Percentiles rank a stretch among this genome's conserved stretches.
Evolutionary conservation across 23 tunicate species (phyloP).

Genomic region (Trididemnum miniatum): DNA sequence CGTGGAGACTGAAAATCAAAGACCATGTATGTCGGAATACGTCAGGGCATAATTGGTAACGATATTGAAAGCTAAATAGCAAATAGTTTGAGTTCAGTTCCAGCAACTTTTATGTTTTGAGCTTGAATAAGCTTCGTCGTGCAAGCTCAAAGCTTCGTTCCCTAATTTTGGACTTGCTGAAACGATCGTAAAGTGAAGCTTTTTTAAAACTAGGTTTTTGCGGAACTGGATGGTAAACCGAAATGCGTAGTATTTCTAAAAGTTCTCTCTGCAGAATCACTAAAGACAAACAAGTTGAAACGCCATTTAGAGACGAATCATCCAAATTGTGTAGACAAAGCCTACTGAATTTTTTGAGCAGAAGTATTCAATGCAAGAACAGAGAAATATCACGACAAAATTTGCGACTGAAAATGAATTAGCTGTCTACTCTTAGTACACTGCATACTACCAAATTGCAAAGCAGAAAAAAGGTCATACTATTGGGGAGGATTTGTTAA

Average conservation of each 20-base stretch:
- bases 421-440: conserved; percentile 30
- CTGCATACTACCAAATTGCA: conserved; percentile 26
- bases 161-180: too few relatives aligned
- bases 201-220: conserved; percentile 57
- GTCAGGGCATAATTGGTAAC: conserved; percentile 1
- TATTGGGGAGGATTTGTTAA: conserved; percentile 23
- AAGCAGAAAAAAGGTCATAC: conserved; percentile 17
- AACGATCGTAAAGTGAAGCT: conserved; percentile 38
- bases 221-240: conserved; percentile 44
- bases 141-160: too few relatives aligned
- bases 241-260: conserved; percentile 48
- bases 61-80: conserved; percentile 23
- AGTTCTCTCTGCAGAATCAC: conserved; percentile 50
- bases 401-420: conserved; percentile 15
- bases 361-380: conserved; percentile 19
- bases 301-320: conserved; percentile 34
- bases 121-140: too few relatives aligned
- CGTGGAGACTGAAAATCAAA: conserved; percentile 1
- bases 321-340: conserved; percentile 26
- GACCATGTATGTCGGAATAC: background rate
- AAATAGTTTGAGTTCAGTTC: too few relatives aligned
- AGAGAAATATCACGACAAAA: conserved; percentile 35
- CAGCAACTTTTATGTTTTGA: too few relatives aligned
- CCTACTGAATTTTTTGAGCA: conserved; percentile 33
- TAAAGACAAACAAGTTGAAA: conserved; percentile 31